Evolutionary conservation across 1,140 invertebrate genomes (phyloP), one percentile per base, ranked within the genome.

Genomic region (Drosophila quadrilineata): DNA sequence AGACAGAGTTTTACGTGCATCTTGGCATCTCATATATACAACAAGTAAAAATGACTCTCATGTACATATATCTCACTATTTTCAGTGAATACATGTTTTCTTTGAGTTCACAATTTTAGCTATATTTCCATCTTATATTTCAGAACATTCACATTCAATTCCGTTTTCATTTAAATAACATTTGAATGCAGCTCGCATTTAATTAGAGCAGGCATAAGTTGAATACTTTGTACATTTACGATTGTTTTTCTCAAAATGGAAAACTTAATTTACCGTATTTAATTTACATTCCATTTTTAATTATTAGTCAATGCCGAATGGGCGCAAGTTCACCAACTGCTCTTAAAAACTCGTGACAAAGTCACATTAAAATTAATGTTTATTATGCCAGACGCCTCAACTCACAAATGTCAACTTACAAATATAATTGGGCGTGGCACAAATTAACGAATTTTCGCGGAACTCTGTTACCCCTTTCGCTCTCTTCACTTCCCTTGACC

Each of bases 191-290:
- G 38, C 16, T 40, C 31, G 60, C 14, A 48, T 63, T 63, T 63
- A 63, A 63, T 63, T 63, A 63, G 33, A 6, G n/a, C n/a, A n/a
- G 31, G 35, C 60, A 53, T 56, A 46, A 63, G 41, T 63, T 17
- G 41, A 63, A 63, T 40, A 56, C 52, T 63, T 63, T 56, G 60
- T 48, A 46, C 38, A 56, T 63, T 63, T 63, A 63, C 52, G 60
- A 63, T 33, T 31, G 31, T 63, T 63, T 56, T n/a, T 54, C 16
- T 9, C 10, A 54, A 43, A 56, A 56, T 46, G 54, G 38, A 46
- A 63, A 63, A 54, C 40, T 63, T 63, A 36, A 63, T 63, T 63
- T 63, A 63, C 40, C 56, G 50, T 33, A 56, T 56, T 63, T 43
- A 63, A 63, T 38, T 56, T 33, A 6, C 50, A 63, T 63, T 63